Conservation (phyloP, 2,797 vertebrate genomes). For the Chrysocyon brachyurus region DNA sequence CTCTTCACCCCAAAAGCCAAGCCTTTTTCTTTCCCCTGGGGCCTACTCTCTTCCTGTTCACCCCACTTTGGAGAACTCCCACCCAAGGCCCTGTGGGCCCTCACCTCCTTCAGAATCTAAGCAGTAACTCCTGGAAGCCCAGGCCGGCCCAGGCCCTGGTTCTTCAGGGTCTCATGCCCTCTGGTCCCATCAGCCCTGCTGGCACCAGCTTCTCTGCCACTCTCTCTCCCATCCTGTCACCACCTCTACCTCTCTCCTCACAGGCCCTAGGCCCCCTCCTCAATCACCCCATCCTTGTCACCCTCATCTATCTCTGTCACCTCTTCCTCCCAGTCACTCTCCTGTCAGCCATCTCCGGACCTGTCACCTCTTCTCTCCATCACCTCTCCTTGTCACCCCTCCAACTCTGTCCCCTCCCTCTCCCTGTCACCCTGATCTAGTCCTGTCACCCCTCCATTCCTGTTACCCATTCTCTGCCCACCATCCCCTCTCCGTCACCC, state of each 20-base stretch:
- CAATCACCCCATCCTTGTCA: slow-evolving; percentile 50
- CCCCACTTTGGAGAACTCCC: slow-evolving; percentile 37
- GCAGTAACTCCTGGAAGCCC: slow-evolving; percentile 31
- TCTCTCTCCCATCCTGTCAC: slow-evolving; percentile 66
- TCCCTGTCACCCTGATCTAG: slow-evolving; percentile 75
- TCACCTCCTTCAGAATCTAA: slow-evolving; percentile 29
- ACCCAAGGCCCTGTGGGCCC: slow-evolving; percentile 44
- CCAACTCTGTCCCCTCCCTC: slow-evolving; percentile 69
- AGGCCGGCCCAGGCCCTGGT: not conserved
- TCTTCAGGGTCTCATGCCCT: slow-evolving; percentile 31
- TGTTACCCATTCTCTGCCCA: slow-evolving; percentile 64
- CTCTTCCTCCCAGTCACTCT: slow-evolving; percentile 63
- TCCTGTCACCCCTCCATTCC: slow-evolving; percentile 77
- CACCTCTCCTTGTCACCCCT: slow-evolving; percentile 74
- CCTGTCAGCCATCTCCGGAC: slow-evolving; percentile 74
- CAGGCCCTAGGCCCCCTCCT: slow-evolving; percentile 60
- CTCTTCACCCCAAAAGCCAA: slow-evolving; percentile 1
- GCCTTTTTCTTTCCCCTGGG: not conserved
- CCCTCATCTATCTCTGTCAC: slow-evolving; percentile 56
- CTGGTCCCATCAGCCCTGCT: slow-evolving; percentile 5
- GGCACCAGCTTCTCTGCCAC: slow-evolving; percentile 64
- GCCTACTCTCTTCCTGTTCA: slow-evolving; percentile 72
- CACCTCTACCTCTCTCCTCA: slow-evolving; percentile 58
- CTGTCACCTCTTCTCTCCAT: slow-evolving; percentile 74
- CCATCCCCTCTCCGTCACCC: slow-evolving; percentile 5